These are phyloP conservation scores for Caenorhabditis brenneri DNA, from an alignment of 1,140 invertebrate species.

Conservation along the genomic window DNA sequence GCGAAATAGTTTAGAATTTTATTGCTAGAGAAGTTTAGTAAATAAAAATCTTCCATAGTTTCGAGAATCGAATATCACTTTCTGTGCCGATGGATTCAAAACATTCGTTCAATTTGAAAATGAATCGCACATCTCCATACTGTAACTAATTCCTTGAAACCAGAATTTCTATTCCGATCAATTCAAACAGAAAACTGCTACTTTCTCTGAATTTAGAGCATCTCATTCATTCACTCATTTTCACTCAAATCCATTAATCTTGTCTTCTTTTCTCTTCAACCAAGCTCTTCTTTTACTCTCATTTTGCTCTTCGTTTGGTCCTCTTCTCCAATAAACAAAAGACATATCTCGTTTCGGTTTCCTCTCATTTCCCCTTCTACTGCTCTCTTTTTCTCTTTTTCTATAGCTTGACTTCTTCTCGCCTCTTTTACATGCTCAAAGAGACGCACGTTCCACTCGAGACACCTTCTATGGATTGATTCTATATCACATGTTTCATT, in stretches of 20 bases:
- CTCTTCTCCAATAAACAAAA: neutral
- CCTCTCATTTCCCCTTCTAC: neutral
- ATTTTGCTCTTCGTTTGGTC: neutral
- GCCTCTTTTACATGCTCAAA: neutral
- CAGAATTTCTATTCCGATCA: too few relatives aligned
- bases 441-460: neutral
- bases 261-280: neutral
- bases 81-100: too few relatives aligned
- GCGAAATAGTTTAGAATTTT: too few relatives aligned
- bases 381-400: neutral
- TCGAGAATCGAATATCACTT: neutral
- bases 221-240: neutral
- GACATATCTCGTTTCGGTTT: conserved; percentile 31
- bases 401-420: neutral
- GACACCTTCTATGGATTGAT: neutral
- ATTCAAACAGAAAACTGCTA: too few relatives aligned
- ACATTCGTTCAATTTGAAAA: too few relatives aligned
- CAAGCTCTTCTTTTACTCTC: neutral
- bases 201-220: neutral
- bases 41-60: neutral
- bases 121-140: too few relatives aligned
- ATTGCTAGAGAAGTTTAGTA: neutral
- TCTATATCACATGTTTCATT: conserved; percentile 3
- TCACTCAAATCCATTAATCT: neutral
- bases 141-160: too few relatives aligned